Conservation (phyloP, 1,140 invertebrate species). For the Pogonognathellus flavescens region DNA sequence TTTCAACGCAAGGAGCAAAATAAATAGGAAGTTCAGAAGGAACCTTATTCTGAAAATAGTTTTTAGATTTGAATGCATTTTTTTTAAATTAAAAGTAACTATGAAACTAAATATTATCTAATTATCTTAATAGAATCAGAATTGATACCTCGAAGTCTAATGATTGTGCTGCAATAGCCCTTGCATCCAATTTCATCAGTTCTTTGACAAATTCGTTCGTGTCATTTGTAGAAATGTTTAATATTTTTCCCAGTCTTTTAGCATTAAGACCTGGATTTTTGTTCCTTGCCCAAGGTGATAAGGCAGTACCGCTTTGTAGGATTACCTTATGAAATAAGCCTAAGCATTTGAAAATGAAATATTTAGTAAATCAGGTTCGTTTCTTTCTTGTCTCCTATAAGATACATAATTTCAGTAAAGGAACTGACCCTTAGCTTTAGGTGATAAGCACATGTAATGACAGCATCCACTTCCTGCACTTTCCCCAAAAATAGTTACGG, state of each 20-base stretch:
- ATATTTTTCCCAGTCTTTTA: conserved; percentile 49
- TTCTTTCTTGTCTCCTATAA: background rate
- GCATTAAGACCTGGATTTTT: conserved; percentile 38
- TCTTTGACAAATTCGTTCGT: conserved; percentile 44
- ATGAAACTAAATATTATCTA: no score
- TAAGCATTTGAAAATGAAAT: background rate
- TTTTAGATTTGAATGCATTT: no score
- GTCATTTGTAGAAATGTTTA: conserved; percentile 52
- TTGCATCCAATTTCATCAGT: conserved; percentile 53
- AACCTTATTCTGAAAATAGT: background rate
- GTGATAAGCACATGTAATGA: conserved; percentile 56
- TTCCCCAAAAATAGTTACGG: conserved; percentile 95
- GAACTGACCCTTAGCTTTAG: conserved; percentile 29
- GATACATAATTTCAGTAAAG: background rate
- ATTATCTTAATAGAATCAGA: background rate
- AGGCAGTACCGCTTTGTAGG: conserved; percentile 55
- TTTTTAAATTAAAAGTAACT: no score
- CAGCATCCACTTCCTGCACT: conserved; percentile 79
- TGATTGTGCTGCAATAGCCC: conserved; percentile 34
- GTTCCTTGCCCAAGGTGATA: conserved; percentile 58
- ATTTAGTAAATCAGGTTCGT: background rate
- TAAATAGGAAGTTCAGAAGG: conserved; percentile 23
- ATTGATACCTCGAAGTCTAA: conserved; percentile 22
- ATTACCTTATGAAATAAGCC: conserved; percentile 56
- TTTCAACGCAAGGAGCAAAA: conserved; percentile 58